Evolutionary conservation across 1,140 invertebrate genomes (phyloP).

Genomic region (Trachymyrmex septentrionalis): DNA sequence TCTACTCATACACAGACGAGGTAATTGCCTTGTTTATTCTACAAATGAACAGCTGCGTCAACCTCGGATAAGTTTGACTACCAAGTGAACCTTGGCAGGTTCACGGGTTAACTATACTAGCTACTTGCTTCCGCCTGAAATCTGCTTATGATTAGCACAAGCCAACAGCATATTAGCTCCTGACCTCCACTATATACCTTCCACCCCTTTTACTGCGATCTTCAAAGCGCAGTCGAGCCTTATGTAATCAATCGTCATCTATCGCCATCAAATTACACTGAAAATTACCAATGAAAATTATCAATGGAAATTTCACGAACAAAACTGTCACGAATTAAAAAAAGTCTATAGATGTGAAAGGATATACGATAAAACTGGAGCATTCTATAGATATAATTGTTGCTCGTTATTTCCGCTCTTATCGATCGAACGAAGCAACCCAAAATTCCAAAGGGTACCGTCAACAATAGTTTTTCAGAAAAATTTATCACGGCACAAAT

Average conservation of each 20-base stretch:
- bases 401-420: slow-evolving; percentile 44
- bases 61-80: background rate
- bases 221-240: slow-evolving; percentile 12
- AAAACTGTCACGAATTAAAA: background rate
- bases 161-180: slow-evolving; percentile 44
- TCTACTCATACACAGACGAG: background rate
- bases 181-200: slow-evolving; percentile 59
- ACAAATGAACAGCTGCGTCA: slow-evolving; percentile 37
- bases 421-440: slow-evolving; percentile 36
- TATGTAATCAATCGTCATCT: background rate
- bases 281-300: background rate
- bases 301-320: background rate
- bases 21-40: slow-evolving; percentile 29
- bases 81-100: slow-evolving; percentile 16
- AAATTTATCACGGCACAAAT: slow-evolving; percentile 1
- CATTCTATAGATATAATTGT: slow-evolving; percentile 33
- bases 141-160: slow-evolving; percentile 25
- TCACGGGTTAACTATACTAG: slow-evolving; percentile 7
- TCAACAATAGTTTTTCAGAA: background rate
- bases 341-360: background rate
- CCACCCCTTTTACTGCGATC: slow-evolving; percentile 49
- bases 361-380: background rate
- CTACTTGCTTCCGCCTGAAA: slow-evolving; percentile 15
- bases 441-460: background rate
- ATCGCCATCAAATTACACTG: background rate